These are phyloP conservation scores for Tetraneura akinire DNA, from an alignment of 1,140 invertebrate species.

Conservation along the genomic window DNA sequence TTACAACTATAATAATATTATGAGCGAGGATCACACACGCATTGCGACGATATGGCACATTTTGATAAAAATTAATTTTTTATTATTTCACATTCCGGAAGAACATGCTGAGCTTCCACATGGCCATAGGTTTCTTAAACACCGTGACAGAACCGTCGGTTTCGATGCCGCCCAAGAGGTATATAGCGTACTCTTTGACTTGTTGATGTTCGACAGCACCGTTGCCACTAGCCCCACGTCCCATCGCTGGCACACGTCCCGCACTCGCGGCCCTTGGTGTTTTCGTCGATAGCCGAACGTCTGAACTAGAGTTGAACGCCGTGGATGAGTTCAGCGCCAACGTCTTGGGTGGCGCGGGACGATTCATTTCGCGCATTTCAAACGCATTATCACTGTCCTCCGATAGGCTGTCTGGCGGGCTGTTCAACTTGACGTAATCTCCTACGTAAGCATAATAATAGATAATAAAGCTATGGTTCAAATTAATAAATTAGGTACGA, in stretches of 20 bases:
- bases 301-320: conserved; percentile 34
- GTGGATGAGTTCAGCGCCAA: conserved; percentile 56
- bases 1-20: too few species aligned
- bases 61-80: too few species aligned
- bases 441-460: neutral
- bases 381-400: conserved; percentile 56
- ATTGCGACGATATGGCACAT: too few species aligned
- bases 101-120: conserved; percentile 68
- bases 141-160: conserved; percentile 67
- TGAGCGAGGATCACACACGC: neutral
- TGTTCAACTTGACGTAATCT: conserved; percentile 55
- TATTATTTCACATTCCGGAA: conserved; percentile 52
- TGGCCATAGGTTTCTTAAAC: conserved; percentile 68
- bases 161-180: conserved; percentile 68
- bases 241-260: conserved; percentile 40
- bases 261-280: conserved; percentile 10
- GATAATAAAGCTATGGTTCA: too few species aligned
- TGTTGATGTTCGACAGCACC: conserved; percentile 52
- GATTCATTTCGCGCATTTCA: conserved; percentile 56
- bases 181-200: conserved; percentile 66
- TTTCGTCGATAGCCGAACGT: neutral
- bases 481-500: too few species aligned
- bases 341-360: conserved; percentile 59
- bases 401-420: conserved; percentile 57
- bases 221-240: conserved; percentile 52